Percentiles rank a stretch among this genome's conserved stretches.
These are phyloP conservation scores for Scaptomyza polygonia DNA, from an alignment of 2,888 invertebrate species.

Conservation along the genomic window DNA sequence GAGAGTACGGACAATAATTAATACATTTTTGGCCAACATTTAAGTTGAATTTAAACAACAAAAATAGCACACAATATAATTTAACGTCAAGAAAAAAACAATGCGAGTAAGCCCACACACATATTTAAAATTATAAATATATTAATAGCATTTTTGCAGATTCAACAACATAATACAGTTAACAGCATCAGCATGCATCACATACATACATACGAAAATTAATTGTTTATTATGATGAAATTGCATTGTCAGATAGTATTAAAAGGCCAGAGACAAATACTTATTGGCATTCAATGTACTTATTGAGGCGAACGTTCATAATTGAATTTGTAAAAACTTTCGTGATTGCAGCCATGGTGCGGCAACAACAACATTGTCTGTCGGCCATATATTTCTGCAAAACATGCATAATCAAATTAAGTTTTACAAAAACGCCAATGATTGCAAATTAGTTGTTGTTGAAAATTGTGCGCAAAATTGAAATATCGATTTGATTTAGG, in stretches of 20 bases:
- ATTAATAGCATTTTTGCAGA: too few species aligned
- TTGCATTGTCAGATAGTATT: neutral
- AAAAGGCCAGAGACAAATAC: neutral
- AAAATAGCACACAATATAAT: neutral
- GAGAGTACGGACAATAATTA: too few species aligned
- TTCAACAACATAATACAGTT: neutral
- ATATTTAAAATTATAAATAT: too few species aligned
- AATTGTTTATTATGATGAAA: slow-evolving; percentile 1
- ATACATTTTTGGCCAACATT: too few species aligned
- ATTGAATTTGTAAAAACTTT: slow-evolving; percentile 23
- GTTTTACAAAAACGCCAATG: slow-evolving; percentile 72
- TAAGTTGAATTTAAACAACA: too few species aligned
- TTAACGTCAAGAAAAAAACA: neutral
- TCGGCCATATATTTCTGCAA: slow-evolving; percentile 25
- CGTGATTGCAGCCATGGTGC: slow-evolving; percentile 28
- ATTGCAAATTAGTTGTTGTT: slow-evolving; percentile 73
- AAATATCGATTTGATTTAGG: slow-evolving; percentile 60
- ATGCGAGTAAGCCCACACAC: too few species aligned
- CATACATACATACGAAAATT: neutral
- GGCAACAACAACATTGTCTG: slow-evolving; percentile 12
- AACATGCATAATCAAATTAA: slow-evolving; percentile 70
- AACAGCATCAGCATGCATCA: neutral
- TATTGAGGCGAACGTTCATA: slow-evolving; percentile 12
- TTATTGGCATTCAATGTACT: slow-evolving; percentile 5
- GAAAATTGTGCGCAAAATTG: slow-evolving; percentile 61